These are phyloP conservation scores for Philypnodon macrostomus DNA, from an alignment of 2,797 vertebrate species.

Conservation along the genomic window DNA sequence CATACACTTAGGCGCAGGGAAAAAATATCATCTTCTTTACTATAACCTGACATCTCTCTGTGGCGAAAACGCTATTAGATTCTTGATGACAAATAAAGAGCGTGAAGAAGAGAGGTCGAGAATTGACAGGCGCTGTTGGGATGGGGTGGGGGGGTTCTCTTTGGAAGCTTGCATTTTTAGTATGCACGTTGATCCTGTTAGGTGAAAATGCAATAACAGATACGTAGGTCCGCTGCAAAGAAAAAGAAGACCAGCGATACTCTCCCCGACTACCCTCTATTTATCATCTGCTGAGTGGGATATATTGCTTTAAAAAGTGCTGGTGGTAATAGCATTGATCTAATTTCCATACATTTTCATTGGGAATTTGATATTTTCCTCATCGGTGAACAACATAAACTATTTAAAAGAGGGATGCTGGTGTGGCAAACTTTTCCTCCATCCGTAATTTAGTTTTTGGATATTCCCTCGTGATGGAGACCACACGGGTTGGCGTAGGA, in stretches of 20 bases:
- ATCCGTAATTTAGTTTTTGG: slow-evolving; percentile 73
- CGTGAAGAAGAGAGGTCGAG: slow-evolving; percentile 60
- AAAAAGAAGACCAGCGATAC: slow-evolving; percentile 73
- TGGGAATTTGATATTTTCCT: slow-evolving; percentile 81
- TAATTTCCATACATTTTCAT: slow-evolving; percentile 86
- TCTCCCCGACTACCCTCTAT: slow-evolving; percentile 76
- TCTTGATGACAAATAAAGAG: slow-evolving; percentile 79
- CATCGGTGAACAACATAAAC: slow-evolving; percentile 82
- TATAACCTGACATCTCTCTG: slow-evolving; percentile 74
- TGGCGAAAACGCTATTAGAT: slow-evolving; percentile 74
- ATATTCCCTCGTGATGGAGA: slow-evolving; percentile 77
- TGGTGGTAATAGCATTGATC: slow-evolving; percentile 78
- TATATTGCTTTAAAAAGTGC: slow-evolving; percentile 85
- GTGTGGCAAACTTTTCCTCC: slow-evolving; percentile 78
- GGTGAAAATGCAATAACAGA: slow-evolving; percentile 78
- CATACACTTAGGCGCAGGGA: slow-evolving; percentile 38
- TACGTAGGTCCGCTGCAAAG: slow-evolving; percentile 65
- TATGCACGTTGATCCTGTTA: slow-evolving; percentile 80
- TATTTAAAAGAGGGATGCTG: slow-evolving; percentile 75
- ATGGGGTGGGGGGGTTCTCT: slow-evolving; percentile 61
- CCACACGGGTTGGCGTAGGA: slow-evolving; percentile 34
- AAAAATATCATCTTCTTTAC: slow-evolving; percentile 76
- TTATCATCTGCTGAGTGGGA: slow-evolving; percentile 78
- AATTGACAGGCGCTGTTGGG: slow-evolving; percentile 58
- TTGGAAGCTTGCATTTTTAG: slow-evolving; percentile 66